phyloP scores from a whole-genome alignment of 2,888 invertebrate genomes.

The Hetaerina titia region DNA sequence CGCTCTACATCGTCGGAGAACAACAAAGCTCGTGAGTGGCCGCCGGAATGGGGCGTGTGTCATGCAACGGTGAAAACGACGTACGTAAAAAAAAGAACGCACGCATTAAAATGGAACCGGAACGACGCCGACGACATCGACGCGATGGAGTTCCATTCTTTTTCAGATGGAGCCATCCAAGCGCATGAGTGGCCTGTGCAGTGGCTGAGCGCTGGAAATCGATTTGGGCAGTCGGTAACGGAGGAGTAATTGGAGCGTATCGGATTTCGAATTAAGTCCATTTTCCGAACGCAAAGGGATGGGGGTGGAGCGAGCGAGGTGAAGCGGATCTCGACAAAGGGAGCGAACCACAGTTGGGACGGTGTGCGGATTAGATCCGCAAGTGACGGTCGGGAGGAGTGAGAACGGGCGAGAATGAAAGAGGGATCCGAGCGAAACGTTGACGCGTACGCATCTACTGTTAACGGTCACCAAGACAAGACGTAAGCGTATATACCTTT shows the following conservation, averaged over 20 bases:
- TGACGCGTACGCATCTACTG: too few species aligned
- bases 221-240: conserved; percentile 33
- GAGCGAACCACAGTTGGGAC: background rate
- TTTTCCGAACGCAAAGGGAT: background rate
- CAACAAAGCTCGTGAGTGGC: background rate
- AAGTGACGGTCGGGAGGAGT: background rate
- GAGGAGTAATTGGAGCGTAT: conserved; percentile 50
- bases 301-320: background rate
- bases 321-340: conserved; percentile 20
- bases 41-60: background rate
- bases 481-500: too few species aligned
- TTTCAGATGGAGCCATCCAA: background rate
- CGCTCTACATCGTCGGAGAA: background rate
- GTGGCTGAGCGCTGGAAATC: conserved; percentile 28
- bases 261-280: conserved; percentile 62
- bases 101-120: conserved; percentile 6
- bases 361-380: background rate
- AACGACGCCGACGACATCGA: background rate
- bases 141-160: background rate
- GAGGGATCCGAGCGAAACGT: background rate
- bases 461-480: too few species aligned
- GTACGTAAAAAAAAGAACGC: background rate
- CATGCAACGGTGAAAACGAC: conserved; percentile 10
- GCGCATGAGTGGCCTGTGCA: conserved; percentile 35
- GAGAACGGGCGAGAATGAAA: background rate